These are phyloP conservation scores for Salminus brasiliensis DNA, from an alignment of 2,113 vertebrate genomes.

Conservation along the genomic window DNA sequence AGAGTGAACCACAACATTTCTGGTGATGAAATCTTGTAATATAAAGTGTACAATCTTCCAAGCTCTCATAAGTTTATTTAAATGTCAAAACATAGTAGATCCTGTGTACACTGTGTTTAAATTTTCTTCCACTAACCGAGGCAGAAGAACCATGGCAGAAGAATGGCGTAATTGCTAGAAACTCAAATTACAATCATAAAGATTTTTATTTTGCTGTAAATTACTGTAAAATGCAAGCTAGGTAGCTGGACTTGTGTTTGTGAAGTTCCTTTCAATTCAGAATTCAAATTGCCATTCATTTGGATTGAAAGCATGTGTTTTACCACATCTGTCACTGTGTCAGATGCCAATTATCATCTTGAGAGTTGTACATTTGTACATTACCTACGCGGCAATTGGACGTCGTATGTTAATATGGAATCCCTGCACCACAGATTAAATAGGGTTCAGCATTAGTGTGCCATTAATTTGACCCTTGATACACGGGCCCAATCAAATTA, in stretches of 20 bases:
- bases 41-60: no score
- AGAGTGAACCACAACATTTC: no score
- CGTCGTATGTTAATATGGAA: constrained; percentile 71
- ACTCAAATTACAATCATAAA: constrained; percentile 32
- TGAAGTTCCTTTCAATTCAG: constrained; percentile 3
- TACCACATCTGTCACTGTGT: constrained; percentile 58
- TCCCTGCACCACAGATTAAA: constrained; percentile 75
- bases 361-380: constrained; percentile 66
- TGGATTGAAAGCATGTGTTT: constrained; percentile 28
- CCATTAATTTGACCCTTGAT: constrained; percentile 94
- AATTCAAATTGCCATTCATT: constrained; percentile 47
- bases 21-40: no score
- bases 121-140: constrained; percentile 1
- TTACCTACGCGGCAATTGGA: constrained; percentile 73
- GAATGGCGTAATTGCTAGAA: constrained; percentile 22
- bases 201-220: constrained; percentile 7
- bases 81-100: constrained; percentile 20
- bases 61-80: no score
- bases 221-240: constrained; percentile 22
- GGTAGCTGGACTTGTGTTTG: constrained; percentile 17
- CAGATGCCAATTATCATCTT: constrained; percentile 75
- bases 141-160: background rate
- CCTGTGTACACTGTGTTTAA: background rate
- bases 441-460: constrained; percentile 84
- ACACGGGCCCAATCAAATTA: constrained; percentile 90